A percentile compares a stretch with the other conserved stretches of the same genome.
Evolutionary conservation across 2,113 vertebrate species (phyloP).

Genomic region (Synchiropus splendidus): DNA sequence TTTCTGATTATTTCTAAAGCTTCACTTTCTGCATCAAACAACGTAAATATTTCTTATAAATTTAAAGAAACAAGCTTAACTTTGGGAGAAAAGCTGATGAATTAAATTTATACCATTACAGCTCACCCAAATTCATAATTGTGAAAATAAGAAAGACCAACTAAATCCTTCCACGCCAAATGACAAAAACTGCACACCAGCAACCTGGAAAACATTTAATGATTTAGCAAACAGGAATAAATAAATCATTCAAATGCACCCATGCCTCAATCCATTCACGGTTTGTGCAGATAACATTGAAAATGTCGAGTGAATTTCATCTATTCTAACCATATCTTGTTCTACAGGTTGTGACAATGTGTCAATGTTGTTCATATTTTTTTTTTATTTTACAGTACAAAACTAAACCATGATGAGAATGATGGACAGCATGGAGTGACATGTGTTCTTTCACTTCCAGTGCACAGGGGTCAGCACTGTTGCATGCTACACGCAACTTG

Average conservation of each 20-base stretch:
- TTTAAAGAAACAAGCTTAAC: no score
- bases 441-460: conserved; percentile 20
- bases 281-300: no score
- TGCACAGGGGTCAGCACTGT: no score
- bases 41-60: no score
- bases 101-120: no score
- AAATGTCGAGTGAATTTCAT: no score
- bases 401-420: conserved; percentile 28
- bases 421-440: conserved; percentile 24
- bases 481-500: conserved; percentile 41
- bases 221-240: conserved; percentile 83
- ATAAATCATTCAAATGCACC: conserved; percentile 80
- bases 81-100: no score
- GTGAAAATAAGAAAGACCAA: no score
- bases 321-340: no score
- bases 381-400: conserved; percentile 35
- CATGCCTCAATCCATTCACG: conserved; percentile 66
- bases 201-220: conserved; percentile 76
- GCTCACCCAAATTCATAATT: no score
- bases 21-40: no score
- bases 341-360: conserved; percentile 34
- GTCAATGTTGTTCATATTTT: conserved; percentile 13
- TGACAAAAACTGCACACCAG: conserved; percentile 59
- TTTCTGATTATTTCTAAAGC: no score
- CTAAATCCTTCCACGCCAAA: conserved; percentile 18